Base-by-base conservation (phyloP, 2,888 invertebrate genomes). In the Adineta ricciae region DNA sequence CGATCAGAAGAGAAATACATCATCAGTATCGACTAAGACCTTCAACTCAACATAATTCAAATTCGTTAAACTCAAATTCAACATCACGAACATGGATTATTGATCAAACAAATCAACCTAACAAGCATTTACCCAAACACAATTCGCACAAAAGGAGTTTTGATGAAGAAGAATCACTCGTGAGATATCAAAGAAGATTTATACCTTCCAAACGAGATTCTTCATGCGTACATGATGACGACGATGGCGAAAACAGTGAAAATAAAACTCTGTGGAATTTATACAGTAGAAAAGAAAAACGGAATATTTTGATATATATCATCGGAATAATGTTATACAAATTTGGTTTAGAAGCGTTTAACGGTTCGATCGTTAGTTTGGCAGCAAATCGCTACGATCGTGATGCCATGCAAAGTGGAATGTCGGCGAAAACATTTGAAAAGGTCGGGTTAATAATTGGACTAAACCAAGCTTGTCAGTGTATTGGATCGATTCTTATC, bases 321-420 rank as follows among this genome's bases (percentile, higher is more conserved):
- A 7, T 78, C 11, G 73, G 73, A 41, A 78, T 36, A 41, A 78
- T 78, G 73, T 8, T 78, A 8, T 78, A 78, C n/a, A 78, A 78
- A 78, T 78, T 78, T 78, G 73, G 73, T 38, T 5, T 78, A 7
- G 73, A 78, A 41, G 73, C 36, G 41, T 78, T 78, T 41, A 78
- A 78, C 24, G 73, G 73, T 24, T 36, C 73, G 9, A 78, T 78
- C 2, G 73, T 78, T 5, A 78, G 73, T 41, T 41, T 78, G 9
- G 36, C 73, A 24, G 21, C 73, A 41, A 78, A 78, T 78, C 73
- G 73, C 41, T 78, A 78, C 41, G 73, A 78, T 78, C 73, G 21
- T 24, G 38, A 78, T 36, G 73, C 36, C 21, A 38, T 78, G 9
- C 27, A 78, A 24, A 41, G 1, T 41, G 21, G 21, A 19, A 78